Conservation (phyloP, 2,888 invertebrate species). For the Julus scanicus region DNA sequence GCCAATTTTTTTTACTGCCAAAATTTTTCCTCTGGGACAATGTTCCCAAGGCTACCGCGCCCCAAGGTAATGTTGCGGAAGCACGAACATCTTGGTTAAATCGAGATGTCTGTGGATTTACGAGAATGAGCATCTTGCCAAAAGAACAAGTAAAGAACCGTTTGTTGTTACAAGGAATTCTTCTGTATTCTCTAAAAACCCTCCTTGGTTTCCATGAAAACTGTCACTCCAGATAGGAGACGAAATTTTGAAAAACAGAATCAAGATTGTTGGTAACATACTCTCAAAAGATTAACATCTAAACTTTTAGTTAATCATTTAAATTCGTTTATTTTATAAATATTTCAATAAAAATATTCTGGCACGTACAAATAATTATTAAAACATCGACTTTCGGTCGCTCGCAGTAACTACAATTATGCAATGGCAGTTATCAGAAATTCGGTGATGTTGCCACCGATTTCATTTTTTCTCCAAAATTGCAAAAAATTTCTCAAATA, state of each 20-base stretch:
- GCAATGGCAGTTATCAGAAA: constrained; percentile 16
- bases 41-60: constrained; percentile 29
- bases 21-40: constrained; percentile 24
- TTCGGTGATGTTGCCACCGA: not conserved
- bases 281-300: not conserved
- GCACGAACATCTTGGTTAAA: constrained; percentile 14
- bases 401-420: constrained; percentile 38
- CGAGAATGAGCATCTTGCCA: not conserved
- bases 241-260: too few relatives aligned
- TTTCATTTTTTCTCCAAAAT: not conserved
- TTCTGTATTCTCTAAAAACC: not conserved
- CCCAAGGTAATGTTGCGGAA: constrained; percentile 1
- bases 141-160: not conserved
- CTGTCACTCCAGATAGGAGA: not conserved
- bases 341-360: constrained; percentile 42
- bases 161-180: not conserved
- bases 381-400: not conserved
- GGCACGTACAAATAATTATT: constrained; percentile 38
- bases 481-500: not conserved
- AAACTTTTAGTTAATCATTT: not conserved
- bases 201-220: not conserved
- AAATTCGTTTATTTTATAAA: constrained; percentile 39
- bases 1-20: not conserved
- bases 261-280: too few relatives aligned
- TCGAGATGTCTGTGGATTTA: constrained; percentile 11